Conservation (phyloP, 2,797 vertebrate genomes). For the Xenopus petersii region DNA sequence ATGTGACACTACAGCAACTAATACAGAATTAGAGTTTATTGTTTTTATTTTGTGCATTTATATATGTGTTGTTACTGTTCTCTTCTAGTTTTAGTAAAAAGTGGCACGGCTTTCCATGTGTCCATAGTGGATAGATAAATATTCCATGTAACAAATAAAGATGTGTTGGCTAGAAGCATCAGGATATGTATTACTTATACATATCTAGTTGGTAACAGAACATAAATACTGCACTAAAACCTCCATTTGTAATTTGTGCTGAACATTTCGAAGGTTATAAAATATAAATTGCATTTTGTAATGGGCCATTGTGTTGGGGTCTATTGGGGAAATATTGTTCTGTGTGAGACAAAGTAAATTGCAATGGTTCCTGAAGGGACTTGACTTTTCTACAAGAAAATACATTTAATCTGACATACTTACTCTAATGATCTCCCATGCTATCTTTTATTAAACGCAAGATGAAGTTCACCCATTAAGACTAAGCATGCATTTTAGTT, state of each 20-base stretch:
- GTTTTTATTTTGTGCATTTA: no score
- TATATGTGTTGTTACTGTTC: background rate
- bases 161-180: constrained; percentile 63
- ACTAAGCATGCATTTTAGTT: constrained; percentile 52
- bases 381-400: constrained; percentile 69
- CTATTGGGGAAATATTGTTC: constrained; percentile 74
- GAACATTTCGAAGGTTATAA: constrained; percentile 82
- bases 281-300: constrained; percentile 92
- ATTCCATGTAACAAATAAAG: constrained; percentile 77
- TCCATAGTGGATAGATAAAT: constrained; percentile 53
- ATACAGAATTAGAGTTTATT: no score
- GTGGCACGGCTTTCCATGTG: background rate
- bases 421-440: constrained; percentile 72
- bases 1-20: no score
- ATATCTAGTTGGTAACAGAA: constrained; percentile 82
- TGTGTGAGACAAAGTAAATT: constrained; percentile 81
- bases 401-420: constrained; percentile 77
- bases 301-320: constrained; percentile 77
- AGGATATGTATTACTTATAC: constrained; percentile 84
- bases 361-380: constrained; percentile 77
- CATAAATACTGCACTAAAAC: constrained; percentile 91
- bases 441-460: constrained; percentile 71
- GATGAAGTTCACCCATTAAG: constrained; percentile 58
- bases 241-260: constrained; percentile 84
- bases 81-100: no score